A percentile compares a stretch with the other conserved stretches of the same genome.
Conservation (phyloP, 1,140 invertebrate genomes). For the Bombus balteatus region DNA sequence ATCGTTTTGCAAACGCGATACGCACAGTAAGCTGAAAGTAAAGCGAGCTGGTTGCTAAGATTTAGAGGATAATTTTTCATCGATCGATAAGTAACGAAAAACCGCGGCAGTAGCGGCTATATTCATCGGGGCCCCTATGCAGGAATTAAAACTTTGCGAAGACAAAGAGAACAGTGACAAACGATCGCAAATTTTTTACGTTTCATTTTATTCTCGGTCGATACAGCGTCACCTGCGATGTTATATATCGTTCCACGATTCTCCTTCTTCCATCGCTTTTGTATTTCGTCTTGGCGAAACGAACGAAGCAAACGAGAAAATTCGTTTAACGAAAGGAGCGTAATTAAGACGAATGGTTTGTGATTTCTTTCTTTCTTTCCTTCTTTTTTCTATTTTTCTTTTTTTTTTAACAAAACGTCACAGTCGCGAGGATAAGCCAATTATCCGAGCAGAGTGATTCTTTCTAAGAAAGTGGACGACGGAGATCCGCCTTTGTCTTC, state of each 20-base stretch:
- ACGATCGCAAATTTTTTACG: constrained; percentile 1
- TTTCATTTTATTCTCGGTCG: neutral
- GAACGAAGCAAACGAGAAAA: neutral
- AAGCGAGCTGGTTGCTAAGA: neutral
- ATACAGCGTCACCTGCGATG: neutral
- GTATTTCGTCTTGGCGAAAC: too few relatives aligned
- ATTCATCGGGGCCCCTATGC: neutral
- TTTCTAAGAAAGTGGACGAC: constrained; percentile 11
- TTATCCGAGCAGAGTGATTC: constrained; percentile 17
- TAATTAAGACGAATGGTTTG: neutral
- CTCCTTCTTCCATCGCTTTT: neutral
- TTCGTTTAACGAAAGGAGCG: neutral
- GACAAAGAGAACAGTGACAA: constrained; percentile 10
- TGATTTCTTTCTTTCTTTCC: neutral
- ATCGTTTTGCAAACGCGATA: neutral
- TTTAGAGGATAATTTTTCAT: constrained; percentile 16
- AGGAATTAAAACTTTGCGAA: constrained; percentile 18
- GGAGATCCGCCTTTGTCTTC: neutral
- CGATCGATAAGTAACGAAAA: neutral
- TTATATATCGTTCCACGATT: neutral
- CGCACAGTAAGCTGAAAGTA: neutral
- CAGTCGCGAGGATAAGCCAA: neutral
- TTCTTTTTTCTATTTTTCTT: neutral
- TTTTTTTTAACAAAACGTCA: neutral
- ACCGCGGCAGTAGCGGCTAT: neutral